Evolutionary conservation across 2,797 vertebrate genomes (phyloP), one percentile per base, ranked within the genome.

Genomic region (Gadopsis marmoratus): DNA sequence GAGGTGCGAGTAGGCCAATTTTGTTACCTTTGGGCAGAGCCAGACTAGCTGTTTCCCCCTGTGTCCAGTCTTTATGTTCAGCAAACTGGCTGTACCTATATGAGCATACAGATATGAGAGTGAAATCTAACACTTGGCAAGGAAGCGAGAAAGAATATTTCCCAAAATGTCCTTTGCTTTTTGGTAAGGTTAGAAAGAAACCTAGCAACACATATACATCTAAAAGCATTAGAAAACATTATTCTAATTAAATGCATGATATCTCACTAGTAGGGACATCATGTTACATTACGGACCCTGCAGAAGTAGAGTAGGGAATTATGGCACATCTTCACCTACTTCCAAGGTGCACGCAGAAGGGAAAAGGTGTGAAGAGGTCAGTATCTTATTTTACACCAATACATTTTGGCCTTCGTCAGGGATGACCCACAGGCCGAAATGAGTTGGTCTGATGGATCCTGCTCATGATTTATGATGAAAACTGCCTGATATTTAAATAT

Each of bases 391-490:
- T 47, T 6, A 47, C 1, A 17, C 16, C 45, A 47, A 19, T 14
- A 14, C 41, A 41, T 41, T 41, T 13, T 41, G 39, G 39, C 12
- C 39, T 41, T 41, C 12, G 4, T 41, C 39, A 13, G 39, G 12
- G 39, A 41, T 41, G 39, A 41, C 39, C 39, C 39, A 14, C 41
- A 43, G 4, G 13, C 41, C 0, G 13, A 43, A 45, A 45, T 2
- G 21, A 1, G 9, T 50, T n/a, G 9, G 21, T 50, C 21, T n/a
- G 4, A 50, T 54, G 48, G 29, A 73, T 65, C 56, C 41, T 50
- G 53, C 62, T 74, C n/a, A 13, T 72, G 55, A 70, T 68, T 76
- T 71, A 76, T 45, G 60, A 76, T 39, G 31, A 74, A 17, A 78
- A 39, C 16, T 4, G 48, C 7, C 14, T 50, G 16, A 70, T 59